Conservation (phyloP, 2,888 invertebrate genomes). For the Furcula furcula region DNA sequence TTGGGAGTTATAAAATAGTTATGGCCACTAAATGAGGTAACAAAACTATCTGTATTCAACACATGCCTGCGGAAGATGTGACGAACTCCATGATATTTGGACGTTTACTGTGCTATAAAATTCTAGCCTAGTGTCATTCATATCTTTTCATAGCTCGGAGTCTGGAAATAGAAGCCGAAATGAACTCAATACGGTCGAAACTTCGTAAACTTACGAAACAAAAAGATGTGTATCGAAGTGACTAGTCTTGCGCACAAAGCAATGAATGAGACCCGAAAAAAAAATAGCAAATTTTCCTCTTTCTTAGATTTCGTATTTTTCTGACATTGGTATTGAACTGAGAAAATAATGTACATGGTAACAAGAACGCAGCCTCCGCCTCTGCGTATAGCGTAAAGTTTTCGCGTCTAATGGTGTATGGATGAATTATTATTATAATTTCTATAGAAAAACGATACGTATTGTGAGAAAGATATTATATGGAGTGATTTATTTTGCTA, state of each 20-base stretch:
- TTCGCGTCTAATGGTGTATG: conserved; percentile 55
- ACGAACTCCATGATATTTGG: conserved; percentile 11
- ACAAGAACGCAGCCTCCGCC: conserved; percentile 14
- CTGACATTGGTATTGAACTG: conserved; percentile 10
- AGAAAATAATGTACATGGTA: conserved; percentile 20
- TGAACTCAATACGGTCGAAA: conserved; percentile 2
- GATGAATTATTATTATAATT: conserved; percentile 61
- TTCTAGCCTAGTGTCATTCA: neutral
- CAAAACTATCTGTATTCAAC: conserved; percentile 1
- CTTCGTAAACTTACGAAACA: conserved; percentile 11
- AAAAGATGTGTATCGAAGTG: conserved; percentile 19
- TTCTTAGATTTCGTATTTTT: conserved; percentile 15
- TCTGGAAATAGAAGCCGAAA: too few species aligned
- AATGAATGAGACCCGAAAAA: conserved; percentile 2
- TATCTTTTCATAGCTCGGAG: neutral
- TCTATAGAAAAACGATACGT: conserved; percentile 46
- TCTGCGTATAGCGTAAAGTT: conserved; percentile 36
- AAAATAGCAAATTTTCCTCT: conserved; percentile 14
- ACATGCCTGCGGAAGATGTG: conserved; percentile 6
- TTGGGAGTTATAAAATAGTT: neutral
- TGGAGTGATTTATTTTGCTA: conserved; percentile 39
- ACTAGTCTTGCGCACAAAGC: conserved; percentile 7
- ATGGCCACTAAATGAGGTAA: conserved; percentile 2
- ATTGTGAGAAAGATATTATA: conserved; percentile 36
- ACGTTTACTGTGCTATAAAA: conserved; percentile 16